These are phyloP conservation scores for Drosophila triauraria DNA, from an alignment of 1,140 invertebrate species.

Conservation along the genomic window DNA sequence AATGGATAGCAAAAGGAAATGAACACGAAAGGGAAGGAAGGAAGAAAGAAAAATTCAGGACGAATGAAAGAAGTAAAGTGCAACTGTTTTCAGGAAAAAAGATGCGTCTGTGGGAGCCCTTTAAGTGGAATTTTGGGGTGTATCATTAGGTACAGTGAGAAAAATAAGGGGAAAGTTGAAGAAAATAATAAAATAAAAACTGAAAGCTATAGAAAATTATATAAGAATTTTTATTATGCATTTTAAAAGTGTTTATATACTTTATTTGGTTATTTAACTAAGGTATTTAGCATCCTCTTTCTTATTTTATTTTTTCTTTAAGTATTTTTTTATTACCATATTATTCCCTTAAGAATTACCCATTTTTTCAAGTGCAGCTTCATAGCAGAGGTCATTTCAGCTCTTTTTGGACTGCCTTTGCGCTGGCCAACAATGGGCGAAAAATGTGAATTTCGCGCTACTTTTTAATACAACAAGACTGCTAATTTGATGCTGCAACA, in stretches of 20 bases:
- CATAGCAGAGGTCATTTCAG: constrained; percentile 32
- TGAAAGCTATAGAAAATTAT: too few species aligned
- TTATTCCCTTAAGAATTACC: too few species aligned
- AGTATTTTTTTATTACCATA: too few species aligned
- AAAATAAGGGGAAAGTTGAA: not conserved
- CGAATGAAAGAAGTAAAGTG: constrained; percentile 41
- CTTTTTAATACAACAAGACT: constrained; percentile 74
- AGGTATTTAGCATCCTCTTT: not conserved
- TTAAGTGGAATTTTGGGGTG: constrained; percentile 25
- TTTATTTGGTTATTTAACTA: not conserved
- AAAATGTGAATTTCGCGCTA: constrained; percentile 69
- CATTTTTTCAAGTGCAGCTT: not conserved
- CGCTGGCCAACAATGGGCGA: constrained; percentile 35
- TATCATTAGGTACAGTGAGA: constrained; percentile 23
- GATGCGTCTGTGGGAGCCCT: constrained; percentile 29
- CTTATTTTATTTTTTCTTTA: too few species aligned
- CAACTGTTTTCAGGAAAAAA: constrained; percentile 19
- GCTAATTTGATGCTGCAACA: constrained; percentile 81
- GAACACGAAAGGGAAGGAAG: constrained; percentile 11
- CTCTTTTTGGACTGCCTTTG: constrained; percentile 45
- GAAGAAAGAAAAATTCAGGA: constrained; percentile 40
- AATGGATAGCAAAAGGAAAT: constrained; percentile 27
- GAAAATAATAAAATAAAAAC: not conserved
- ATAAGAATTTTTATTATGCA: not conserved
- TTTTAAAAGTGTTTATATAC: not conserved